These are phyloP conservation scores for Elephas maximus DNA, from an alignment of 2,113 vertebrate genomes.

Conservation along the genomic window DNA sequence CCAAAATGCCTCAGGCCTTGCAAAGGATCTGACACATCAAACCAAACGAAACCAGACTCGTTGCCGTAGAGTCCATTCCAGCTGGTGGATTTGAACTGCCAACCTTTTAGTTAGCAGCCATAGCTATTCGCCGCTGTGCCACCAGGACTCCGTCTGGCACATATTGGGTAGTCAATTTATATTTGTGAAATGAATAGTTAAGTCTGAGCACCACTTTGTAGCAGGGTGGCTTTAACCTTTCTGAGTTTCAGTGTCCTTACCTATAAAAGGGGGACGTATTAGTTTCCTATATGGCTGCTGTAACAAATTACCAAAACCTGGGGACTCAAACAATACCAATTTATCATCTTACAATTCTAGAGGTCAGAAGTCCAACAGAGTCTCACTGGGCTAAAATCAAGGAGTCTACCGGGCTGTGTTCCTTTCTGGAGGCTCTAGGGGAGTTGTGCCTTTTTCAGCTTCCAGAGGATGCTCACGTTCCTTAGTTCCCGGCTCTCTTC, in stretches of 20 bases:
- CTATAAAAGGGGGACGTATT: not conserved
- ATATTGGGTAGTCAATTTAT: fast-evolving
- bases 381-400: not conserved
- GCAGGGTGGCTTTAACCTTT: not conserved
- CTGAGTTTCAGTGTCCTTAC: not conserved
- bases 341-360: too few species aligned
- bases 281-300: not conserved
- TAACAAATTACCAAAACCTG: not conserved
- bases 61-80: too few species aligned
- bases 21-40: not conserved
- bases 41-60: too few species aligned
- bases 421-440: not conserved
- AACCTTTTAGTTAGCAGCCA: too few species aligned
- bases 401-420: fast-evolving
- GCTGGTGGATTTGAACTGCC: too few species aligned
- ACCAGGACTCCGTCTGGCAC: not conserved
- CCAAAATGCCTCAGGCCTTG: not conserved
- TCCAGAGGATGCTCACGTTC: not conserved
- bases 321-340: not conserved
- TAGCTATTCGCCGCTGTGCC: too few species aligned
- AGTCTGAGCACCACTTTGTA: not conserved
- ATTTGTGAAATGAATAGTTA: not conserved
- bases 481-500: fast-evolving
- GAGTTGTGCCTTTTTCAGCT: not conserved
- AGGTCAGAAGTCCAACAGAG: fast-evolving